Percentiles rank a stretch among this genome's conserved stretches.
These are phyloP conservation scores for Mystacides longicornis DNA, from an alignment of 2,888 invertebrate species.

Conservation along the genomic window DNA sequence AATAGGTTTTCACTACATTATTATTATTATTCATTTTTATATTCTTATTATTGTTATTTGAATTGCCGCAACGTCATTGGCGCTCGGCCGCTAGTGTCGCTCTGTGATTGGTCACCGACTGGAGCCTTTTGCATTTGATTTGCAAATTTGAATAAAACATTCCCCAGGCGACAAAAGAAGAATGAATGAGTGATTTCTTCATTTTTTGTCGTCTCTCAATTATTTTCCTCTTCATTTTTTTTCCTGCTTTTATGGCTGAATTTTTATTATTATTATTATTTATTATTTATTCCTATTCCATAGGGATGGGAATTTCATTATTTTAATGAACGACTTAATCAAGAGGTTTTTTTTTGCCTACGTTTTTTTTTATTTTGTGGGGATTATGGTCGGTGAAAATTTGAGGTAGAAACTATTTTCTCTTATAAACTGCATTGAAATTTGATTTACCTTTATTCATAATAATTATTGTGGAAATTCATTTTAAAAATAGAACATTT, in stretches of 20 bases:
- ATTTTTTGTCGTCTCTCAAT: neutral
- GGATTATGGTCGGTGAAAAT: no score
- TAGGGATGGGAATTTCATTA: neutral
- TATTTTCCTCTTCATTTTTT: neutral
- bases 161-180: constrained; percentile 3
- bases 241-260: neutral
- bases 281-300: no score
- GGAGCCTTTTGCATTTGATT: constrained; percentile 12
- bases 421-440: no score
- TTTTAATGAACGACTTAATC: no score
- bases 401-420: no score
- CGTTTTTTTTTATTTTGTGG: no score
- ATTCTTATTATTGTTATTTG: constrained; percentile 10
- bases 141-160: constrained; percentile 11
- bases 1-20: constrained; percentile 16
- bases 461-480: no score
- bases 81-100: constrained; percentile 16
- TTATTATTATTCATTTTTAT: no score
- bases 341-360: no score
- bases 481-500: no score
- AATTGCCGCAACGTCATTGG: constrained; percentile 19
- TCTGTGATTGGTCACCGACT: constrained; percentile 18
- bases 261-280: neutral
- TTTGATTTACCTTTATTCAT: no score
- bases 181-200: constrained; percentile 1